A percentile compares a stretch with the other conserved stretches of the same genome.
Evolutionary conservation across 2,888 invertebrate species (phyloP).

Genomic region (Synergus japonicus): DNA sequence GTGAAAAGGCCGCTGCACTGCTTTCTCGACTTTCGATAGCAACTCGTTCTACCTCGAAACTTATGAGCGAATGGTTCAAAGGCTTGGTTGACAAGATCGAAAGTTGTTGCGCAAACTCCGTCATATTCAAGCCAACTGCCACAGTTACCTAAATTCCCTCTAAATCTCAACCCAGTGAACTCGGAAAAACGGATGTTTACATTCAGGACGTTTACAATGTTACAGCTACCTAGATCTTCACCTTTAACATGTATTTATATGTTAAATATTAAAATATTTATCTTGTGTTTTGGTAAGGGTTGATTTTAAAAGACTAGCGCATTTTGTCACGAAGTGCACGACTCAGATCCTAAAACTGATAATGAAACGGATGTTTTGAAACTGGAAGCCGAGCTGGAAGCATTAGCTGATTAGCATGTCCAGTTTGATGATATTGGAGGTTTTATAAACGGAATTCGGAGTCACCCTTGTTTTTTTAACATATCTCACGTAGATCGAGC

Average conservation of each 20-base stretch:
- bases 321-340: neutral
- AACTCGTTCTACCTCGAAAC: conserved; percentile 39
- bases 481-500: conserved; percentile 45
- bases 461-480: neutral
- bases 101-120: conserved; percentile 27
- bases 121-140: neutral
- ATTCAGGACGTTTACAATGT: too few species aligned
- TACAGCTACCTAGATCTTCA: too few species aligned
- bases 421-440: neutral
- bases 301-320: too few species aligned
- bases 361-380: neutral
- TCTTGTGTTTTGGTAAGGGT: too few species aligned
- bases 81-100: conserved; percentile 39
- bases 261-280: too few species aligned
- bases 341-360: neutral
- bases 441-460: neutral
- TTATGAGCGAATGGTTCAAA: conserved; percentile 17
- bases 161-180: neutral
- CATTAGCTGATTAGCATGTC: neutral
- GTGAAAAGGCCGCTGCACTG: conserved; percentile 34
- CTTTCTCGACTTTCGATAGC: conserved; percentile 40
- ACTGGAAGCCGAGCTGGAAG: neutral
- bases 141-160: neutral
- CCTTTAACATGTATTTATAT: too few species aligned
- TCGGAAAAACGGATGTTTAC: too few species aligned